These are phyloP conservation scores for Hybos culiciformis DNA, from an alignment of 2,888 invertebrate species.

Conservation along the genomic window DNA sequence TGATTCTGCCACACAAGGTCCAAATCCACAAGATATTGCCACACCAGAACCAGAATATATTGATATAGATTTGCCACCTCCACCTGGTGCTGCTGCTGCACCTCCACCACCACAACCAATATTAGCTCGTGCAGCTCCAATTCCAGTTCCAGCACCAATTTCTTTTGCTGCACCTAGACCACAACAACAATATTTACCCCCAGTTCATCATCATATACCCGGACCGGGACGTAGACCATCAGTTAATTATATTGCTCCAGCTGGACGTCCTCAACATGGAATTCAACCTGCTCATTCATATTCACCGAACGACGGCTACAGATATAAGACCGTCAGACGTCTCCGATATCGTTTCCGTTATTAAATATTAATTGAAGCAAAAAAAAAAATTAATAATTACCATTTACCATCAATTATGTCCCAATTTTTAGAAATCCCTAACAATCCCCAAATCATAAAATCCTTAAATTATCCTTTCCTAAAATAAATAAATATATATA, in stretches of 20 bases:
- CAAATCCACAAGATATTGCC: slow-evolving; percentile 34
- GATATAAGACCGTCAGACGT: not conserved
- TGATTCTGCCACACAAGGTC: slow-evolving; percentile 33
- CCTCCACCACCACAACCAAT: slow-evolving; percentile 15
- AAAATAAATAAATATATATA: no score
- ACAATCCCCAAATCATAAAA: no score
- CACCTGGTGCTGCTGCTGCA: slow-evolving; percentile 17
- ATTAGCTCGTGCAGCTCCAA: slow-evolving; percentile 1
- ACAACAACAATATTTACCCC: not conserved
- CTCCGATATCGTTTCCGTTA: not conserved
- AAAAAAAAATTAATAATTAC: no score
- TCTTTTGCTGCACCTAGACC: not conserved
- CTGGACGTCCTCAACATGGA: not conserved
- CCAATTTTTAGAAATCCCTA: no score
- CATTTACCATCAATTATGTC: no score
- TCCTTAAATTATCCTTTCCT: no score
- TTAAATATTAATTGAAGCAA: not conserved
- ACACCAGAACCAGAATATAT: slow-evolving; percentile 34
- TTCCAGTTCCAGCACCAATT: not conserved
- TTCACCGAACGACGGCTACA: not conserved
- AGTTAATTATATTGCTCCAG: not conserved
- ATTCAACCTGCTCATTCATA: not conserved
- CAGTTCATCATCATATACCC: not conserved
- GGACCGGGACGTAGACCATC: not conserved
- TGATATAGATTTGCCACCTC: slow-evolving; percentile 29